Evolutionary conservation across 2,888 invertebrate genomes (phyloP).

Genomic region (Eustalomyia histrio): DNA sequence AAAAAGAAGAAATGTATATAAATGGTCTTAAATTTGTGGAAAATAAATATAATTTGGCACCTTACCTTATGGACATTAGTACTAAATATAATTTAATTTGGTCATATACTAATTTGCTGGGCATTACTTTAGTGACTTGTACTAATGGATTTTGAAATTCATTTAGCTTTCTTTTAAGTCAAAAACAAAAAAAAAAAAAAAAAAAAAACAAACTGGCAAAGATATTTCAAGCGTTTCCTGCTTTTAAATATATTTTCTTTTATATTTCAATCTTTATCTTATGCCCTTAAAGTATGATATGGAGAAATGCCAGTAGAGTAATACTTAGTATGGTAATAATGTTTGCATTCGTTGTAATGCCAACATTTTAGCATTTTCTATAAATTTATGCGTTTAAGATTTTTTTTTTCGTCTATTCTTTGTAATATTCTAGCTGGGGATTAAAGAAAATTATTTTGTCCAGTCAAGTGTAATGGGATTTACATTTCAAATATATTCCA

Average conservation of each 20-base stretch:
- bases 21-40: slow-evolving; percentile 20
- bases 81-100: not conserved
- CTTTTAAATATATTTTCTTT: not conserved
- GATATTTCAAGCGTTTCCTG: not conserved
- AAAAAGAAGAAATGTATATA: too few species aligned
- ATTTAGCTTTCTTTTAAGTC: not conserved
- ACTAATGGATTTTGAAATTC: not conserved
- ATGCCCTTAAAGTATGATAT: too few species aligned
- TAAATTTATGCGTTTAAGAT: not conserved
- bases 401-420: not conserved
- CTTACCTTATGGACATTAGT: not conserved
- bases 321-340: not conserved
- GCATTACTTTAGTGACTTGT: slow-evolving; percentile 1
- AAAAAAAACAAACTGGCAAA: not conserved
- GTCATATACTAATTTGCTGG: not conserved
- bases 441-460: not conserved
- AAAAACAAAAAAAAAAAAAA: not conserved
- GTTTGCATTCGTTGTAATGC: not conserved
- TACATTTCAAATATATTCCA: not conserved
- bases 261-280: not conserved
- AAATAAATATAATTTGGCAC: slow-evolving; percentile 26
- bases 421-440: not conserved
- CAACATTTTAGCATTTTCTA: not conserved
- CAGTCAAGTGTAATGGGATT: not conserved
- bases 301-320: too few species aligned